These are phyloP conservation scores for Yponomeuta cagnagella DNA, from an alignment of 2,888 invertebrate genomes.

Conservation along the genomic window DNA sequence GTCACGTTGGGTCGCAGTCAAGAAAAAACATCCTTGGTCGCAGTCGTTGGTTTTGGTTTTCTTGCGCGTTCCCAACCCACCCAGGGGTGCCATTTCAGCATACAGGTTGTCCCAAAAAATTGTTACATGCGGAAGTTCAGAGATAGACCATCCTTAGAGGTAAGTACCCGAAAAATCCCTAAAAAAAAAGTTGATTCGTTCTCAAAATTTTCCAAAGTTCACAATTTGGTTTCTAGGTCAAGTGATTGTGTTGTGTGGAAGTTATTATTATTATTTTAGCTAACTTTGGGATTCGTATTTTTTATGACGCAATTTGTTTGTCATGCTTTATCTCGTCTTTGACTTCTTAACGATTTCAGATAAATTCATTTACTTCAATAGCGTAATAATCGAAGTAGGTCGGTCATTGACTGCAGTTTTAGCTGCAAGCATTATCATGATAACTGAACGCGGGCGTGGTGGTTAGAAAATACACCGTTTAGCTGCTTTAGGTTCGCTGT, in stretches of 20 bases:
- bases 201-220: no score
- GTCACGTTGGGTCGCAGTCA: neutral
- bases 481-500: neutral
- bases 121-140: no score
- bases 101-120: neutral
- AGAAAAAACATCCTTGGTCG: no score
- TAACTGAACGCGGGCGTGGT: constrained; percentile 42
- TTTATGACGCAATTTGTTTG: neutral
- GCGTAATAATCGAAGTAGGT: constrained; percentile 38
- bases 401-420: constrained; percentile 53
- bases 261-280: no score
- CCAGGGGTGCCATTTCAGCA: neutral
- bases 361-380: neutral
- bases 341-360: constrained; percentile 8
- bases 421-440: constrained; percentile 55
- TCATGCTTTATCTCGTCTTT: neutral
- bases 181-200: no score
- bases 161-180: no score
- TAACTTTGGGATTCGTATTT: no score
- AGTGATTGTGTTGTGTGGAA: no score
- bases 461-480: constrained; percentile 43
- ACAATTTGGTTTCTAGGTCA: no score
- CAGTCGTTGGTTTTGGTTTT: neutral
- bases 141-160: no score
- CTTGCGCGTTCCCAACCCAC: neutral